phyloP scores from a whole-genome alignment of 2,888 invertebrate genomes.

The Arge pagana region DNA sequence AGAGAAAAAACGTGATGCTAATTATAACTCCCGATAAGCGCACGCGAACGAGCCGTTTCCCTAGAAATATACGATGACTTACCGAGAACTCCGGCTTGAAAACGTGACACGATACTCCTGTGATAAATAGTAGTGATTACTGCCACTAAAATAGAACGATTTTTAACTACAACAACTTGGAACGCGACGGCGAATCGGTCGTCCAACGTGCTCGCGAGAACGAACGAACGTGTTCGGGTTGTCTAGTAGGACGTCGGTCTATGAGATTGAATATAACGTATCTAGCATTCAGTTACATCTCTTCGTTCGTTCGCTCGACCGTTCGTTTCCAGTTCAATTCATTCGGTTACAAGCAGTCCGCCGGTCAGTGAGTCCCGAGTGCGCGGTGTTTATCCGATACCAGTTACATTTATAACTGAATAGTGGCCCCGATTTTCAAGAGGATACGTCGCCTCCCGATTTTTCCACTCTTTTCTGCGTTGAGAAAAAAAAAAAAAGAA shows the following conservation, averaged over 20 bases:
- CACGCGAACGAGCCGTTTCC: too few relatives aligned
- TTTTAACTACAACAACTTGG: conserved; percentile 4
- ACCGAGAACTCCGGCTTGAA: too few relatives aligned
- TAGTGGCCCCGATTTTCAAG: too few relatives aligned
- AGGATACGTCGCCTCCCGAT: too few relatives aligned
- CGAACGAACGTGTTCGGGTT: conserved; percentile 10
- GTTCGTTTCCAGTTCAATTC: conserved; percentile 13
- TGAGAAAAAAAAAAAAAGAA: too few relatives aligned
- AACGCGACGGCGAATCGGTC: not conserved
- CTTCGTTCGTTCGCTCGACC: conserved; percentile 11
- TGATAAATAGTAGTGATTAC: conserved; percentile 7
- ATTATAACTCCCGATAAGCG: too few relatives aligned
- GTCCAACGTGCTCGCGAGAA: not conserved
- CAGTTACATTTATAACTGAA: too few relatives aligned
- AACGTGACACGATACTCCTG: too few relatives aligned
- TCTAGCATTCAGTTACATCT: conserved; percentile 18
- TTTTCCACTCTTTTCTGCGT: too few relatives aligned
- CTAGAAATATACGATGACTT: too few relatives aligned
- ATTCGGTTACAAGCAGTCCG: conserved; percentile 1
- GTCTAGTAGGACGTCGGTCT: conserved; percentile 14
- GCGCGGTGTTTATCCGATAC: conserved; percentile 5
- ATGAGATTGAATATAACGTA: conserved; percentile 16
- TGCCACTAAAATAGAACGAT: conserved; percentile 9
- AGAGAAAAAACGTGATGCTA: too few relatives aligned
- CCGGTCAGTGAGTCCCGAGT: conserved; percentile 10